Percentiles rank a stretch among this genome's conserved stretches.
These are phyloP conservation scores for Kudoa iwatai DNA, from an alignment of 30 jellyfish, hydroid and myxozoan species.

Conservation along the genomic window DNA sequence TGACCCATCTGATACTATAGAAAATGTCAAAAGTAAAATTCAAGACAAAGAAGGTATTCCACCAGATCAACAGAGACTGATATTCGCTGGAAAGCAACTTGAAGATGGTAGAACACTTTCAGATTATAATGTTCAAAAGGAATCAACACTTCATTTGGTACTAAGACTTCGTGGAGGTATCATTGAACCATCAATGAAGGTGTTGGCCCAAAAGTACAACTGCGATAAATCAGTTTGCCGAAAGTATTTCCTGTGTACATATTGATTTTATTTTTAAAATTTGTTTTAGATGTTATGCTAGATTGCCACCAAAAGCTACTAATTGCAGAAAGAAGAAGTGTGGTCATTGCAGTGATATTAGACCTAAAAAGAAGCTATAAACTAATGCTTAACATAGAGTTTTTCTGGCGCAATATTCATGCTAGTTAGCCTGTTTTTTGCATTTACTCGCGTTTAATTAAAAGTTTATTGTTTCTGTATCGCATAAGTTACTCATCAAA, in stretches of 20 bases:
- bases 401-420: too few species aligned
- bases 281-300: slow-evolving; percentile 50
- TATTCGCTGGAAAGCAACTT: slow-evolving; percentile 74
- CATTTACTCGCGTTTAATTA: too few species aligned
- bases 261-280: not conserved
- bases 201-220: slow-evolving; percentile 57
- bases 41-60: slow-evolving; percentile 95
- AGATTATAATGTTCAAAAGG: too few species aligned
- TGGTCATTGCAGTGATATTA: slow-evolving; percentile 58
- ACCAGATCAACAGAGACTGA: too few species aligned
- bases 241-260: slow-evolving; percentile 8
- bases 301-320: slow-evolving; percentile 73
- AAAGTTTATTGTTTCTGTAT: too few species aligned
- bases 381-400: too few species aligned
- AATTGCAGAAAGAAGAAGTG: slow-evolving; percentile 88
- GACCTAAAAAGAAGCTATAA: slow-evolving; percentile 94
- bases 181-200: slow-evolving; percentile 48
- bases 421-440: too few species aligned
- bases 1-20: too few species aligned
- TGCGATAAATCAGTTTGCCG: slow-evolving; percentile 82
- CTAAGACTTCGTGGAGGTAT: slow-evolving; percentile 87
- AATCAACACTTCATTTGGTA: too few species aligned
- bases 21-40: slow-evolving; percentile 51
- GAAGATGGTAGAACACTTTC: too few species aligned
- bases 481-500: too few species aligned